Base-by-base conservation (phyloP, 1,140 invertebrate genomes). In the Platyscapa corneri region DNA sequence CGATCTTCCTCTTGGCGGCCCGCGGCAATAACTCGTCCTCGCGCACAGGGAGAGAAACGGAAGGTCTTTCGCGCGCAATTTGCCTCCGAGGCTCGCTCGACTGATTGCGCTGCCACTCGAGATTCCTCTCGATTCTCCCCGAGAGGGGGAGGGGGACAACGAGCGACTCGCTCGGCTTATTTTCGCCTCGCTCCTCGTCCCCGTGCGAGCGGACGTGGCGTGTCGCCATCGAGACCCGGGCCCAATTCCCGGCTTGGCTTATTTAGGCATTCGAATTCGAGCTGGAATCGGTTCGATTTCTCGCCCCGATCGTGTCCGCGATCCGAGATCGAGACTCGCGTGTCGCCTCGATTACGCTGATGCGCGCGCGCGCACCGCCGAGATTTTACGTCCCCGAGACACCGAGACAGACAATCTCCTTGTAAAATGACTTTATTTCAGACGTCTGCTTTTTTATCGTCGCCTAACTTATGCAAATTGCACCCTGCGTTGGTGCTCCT, bases 1-100 rank as follows among this genome's bases (percentile, higher is more conserved):
- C 56, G 74, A 77, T 77, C 74, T 83, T 67, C 30, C 74, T 76
- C 72, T 75, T 46, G 14, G n/a, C 49, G 49, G n/a, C 30, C 65
- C 7, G 30, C 34, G 56, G 34, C 7, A 20, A 56, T 79, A 79
- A 79, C 56, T 78, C 42, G 39, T 39, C n/a, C 30, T 20, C 37
- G 30, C 34, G 30, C 10, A 23, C 34, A 42, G 30, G 32, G 34
- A 60, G 30, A 64, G 77, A 72, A 72, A 67, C 37, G 37, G 12
- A 34, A 53, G 46, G 39, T 37, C 7, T 32, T 27, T 67, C 78
- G 39, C 53, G 34, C 72, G 32, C 37, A 83, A 83, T 77, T 83
- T 83, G 74, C 74, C 82, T 83, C 39, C 72, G 53, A 49, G n/a
- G 34, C 34, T 23, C 16, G n/a, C 72, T 56, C 46, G 42, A 81